Percentiles rank a stretch among this genome's conserved stretches.
These are phyloP conservation scores for Podiceps cristatus DNA, from an alignment of 2,113 vertebrate genomes.

Conservation along the genomic window DNA sequence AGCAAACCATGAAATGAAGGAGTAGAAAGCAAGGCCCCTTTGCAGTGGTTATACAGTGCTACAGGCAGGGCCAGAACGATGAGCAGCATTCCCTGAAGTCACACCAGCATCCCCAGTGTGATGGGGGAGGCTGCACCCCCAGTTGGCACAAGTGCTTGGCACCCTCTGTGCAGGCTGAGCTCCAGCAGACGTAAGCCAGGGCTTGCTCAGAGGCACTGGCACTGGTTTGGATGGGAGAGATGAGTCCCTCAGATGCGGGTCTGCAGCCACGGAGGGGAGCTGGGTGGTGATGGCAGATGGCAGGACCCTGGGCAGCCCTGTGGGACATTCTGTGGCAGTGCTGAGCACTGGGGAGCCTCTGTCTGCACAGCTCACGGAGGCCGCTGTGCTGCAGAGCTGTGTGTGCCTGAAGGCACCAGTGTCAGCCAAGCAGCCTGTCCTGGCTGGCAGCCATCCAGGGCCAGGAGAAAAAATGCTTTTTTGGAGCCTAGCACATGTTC, in stretches of 20 bases:
- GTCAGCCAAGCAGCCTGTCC: neutral
- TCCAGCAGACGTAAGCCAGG: neutral
- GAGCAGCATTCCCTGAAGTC: neutral
- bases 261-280: neutral
- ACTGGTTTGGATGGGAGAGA: neutral
- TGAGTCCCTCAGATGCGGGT: neutral
- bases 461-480: neutral
- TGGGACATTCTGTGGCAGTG: neutral
- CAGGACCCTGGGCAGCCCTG: fast-evolving
- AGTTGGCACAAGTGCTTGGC: fast-evolving
- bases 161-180: neutral
- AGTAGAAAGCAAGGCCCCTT: neutral
- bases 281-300: neutral
- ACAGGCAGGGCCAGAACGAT: neutral
- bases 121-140: neutral
- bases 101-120: neutral
- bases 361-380: neutral
- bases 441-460: fast-evolving
- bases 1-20: neutral
- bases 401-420: neutral
- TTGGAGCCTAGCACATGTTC: neutral
- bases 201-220: neutral
- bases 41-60: neutral
- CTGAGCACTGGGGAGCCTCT: fast-evolving
- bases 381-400: fast-evolving